Conservation (phyloP, 2,888 invertebrate genomes). For the Thysanoteuthis rhombus region DNA sequence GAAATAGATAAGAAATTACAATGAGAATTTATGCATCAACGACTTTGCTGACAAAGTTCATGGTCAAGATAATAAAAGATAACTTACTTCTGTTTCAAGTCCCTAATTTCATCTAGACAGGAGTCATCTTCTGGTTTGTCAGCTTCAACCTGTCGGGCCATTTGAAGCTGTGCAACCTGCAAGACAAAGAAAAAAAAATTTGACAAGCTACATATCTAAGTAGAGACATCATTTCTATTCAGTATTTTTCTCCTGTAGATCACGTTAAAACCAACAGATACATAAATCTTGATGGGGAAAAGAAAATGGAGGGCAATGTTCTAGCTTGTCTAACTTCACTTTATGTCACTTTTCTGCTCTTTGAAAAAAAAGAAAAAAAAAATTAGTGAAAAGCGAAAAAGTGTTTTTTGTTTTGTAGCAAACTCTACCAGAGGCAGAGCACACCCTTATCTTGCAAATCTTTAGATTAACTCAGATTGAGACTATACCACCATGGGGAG, state of each 20-base stretch:
- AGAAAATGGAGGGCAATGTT: background rate
- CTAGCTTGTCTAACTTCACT: too few relatives aligned
- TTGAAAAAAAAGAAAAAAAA: background rate
- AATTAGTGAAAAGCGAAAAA: background rate
- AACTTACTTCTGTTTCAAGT: constrained; percentile 47
- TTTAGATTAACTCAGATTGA: too few relatives aligned
- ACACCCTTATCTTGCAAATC: too few relatives aligned
- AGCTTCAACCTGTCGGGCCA: constrained; percentile 58
- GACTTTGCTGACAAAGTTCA: too few relatives aligned
- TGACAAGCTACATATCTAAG: background rate
- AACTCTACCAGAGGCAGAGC: too few relatives aligned
- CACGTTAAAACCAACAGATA: background rate
- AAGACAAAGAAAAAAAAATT: constrained; percentile 34
- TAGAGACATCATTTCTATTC: background rate
- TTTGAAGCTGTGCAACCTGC: constrained; percentile 64
- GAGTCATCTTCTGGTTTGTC: constrained; percentile 52
- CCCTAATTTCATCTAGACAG: constrained; percentile 37
- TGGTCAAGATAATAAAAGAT: background rate
- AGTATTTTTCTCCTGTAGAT: background rate
- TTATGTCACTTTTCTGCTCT: too few relatives aligned
- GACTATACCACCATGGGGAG: too few relatives aligned
- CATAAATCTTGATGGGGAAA: background rate
- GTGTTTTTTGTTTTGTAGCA: too few relatives aligned
- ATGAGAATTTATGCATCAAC: too few relatives aligned
- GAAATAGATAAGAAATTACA: too few relatives aligned